phyloP scores from a whole-genome alignment of 1,140 invertebrate genomes.

The Drosophila leontia region DNA sequence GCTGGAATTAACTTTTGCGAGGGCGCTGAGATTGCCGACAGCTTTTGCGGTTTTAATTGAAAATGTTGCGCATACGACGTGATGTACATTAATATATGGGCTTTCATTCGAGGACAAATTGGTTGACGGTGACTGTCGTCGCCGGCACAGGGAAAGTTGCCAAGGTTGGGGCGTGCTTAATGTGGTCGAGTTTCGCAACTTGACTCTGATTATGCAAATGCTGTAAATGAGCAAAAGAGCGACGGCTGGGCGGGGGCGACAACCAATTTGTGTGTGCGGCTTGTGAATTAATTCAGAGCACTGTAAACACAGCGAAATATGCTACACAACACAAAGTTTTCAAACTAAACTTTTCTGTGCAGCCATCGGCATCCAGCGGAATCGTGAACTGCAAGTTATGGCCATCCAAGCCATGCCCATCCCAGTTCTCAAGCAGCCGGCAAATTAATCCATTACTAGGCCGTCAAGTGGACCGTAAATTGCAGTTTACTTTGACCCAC shows the following conservation, averaged over 20 bases:
- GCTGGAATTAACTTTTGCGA: constrained; percentile 44
- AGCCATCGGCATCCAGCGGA: not conserved
- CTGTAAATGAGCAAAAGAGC: constrained; percentile 49
- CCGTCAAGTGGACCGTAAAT: constrained; percentile 57
- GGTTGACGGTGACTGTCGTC: constrained; percentile 38
- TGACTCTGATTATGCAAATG: constrained; percentile 63
- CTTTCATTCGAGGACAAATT: constrained; percentile 54
- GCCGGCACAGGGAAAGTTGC: constrained; percentile 46
- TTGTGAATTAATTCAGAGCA: constrained; percentile 38
- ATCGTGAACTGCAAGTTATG: constrained; percentile 29
- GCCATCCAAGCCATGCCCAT: constrained; percentile 3
- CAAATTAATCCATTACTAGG: constrained; percentile 68
- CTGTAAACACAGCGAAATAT: constrained; percentile 27
- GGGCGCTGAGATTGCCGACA: constrained; percentile 48
- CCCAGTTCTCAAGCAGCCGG: constrained; percentile 21
- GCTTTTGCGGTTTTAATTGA: constrained; percentile 73
- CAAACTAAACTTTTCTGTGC: constrained; percentile 21
- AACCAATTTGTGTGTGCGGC: constrained; percentile 46
- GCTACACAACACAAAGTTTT: constrained; percentile 34
- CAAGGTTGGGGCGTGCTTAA: constrained; percentile 62
- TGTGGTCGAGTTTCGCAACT: constrained; percentile 46
- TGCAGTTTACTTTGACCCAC: constrained; percentile 55
- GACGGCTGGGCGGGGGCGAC: not conserved
- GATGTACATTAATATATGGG: constrained; percentile 39
- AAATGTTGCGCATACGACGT: constrained; percentile 77